Conservation (phyloP, 1,140 invertebrate species). For the Polyergus mexicanus region DNA sequence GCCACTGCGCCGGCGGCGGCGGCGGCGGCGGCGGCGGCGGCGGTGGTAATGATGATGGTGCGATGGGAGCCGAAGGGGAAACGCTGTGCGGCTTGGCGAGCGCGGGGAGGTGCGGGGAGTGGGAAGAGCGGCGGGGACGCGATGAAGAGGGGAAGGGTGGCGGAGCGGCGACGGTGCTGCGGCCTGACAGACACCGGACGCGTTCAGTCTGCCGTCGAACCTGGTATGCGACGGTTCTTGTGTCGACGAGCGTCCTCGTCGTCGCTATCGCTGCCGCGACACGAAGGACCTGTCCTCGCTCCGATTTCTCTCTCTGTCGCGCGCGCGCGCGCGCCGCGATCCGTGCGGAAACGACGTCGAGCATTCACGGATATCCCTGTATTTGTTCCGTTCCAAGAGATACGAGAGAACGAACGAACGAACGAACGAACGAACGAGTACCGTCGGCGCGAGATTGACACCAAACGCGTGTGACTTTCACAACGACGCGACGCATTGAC, state of each 20-base stretch:
- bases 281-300: conserved; percentile 29
- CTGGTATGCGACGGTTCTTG: conserved; percentile 75
- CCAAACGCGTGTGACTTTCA: conserved; percentile 43
- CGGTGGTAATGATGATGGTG: conserved; percentile 19
- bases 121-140: conserved; percentile 30
- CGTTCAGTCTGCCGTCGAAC: conserved; percentile 84
- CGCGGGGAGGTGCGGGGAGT: conserved; percentile 21
- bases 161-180: conserved; percentile 80
- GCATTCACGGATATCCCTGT: background rate
- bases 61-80: conserved; percentile 51
- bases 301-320: conserved; percentile 4
- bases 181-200: conserved; percentile 82
- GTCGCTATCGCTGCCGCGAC: conserved; percentile 3
- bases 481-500: conserved; percentile 55
- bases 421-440: conserved; percentile 4
- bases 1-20: conserved; percentile 65
- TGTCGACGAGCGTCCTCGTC: conserved; percentile 31
- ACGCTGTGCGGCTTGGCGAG: conserved; percentile 5
- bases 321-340: background rate
- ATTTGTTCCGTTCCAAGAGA: background rate
- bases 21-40: conserved; percentile 35
- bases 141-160: conserved; percentile 14
- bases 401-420: background rate
- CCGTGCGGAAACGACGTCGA: conserved; percentile 20
- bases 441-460: background rate